Evolutionary conservation across 2,797 vertebrate genomes (phyloP).

Genomic region (Gadopsis bispinosus): DNA sequence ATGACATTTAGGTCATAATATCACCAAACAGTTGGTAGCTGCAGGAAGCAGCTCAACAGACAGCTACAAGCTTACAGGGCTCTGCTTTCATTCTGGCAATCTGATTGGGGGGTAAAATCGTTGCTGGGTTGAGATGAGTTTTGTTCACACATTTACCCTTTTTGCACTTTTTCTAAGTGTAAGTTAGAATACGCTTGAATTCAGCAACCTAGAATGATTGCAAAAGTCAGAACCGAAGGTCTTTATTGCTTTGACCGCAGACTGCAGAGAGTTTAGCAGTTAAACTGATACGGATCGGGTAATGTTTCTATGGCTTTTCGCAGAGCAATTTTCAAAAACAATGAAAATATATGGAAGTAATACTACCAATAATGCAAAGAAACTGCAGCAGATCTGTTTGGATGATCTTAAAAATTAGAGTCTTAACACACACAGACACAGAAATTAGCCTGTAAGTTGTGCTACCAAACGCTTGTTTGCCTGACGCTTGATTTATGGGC

Average conservation of each 20-base stretch:
- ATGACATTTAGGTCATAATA: slow-evolving; percentile 22
- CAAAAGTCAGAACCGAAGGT: not conserved
- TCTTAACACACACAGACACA: not conserved
- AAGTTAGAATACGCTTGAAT: not conserved
- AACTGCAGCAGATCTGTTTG: not conserved
- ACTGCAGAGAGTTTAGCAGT: not conserved
- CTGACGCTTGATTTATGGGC: not conserved
- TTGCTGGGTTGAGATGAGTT: slow-evolving; percentile 3
- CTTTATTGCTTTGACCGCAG: not conserved
- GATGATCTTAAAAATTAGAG: slow-evolving; percentile 1
- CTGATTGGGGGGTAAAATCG: slow-evolving; percentile 6
- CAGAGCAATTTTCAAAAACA: not conserved
- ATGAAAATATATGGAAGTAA: not conserved
- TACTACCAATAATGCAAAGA: not conserved
- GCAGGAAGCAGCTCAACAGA: slow-evolving; percentile 13
- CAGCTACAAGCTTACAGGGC: slow-evolving; percentile 17
- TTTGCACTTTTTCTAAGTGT: not conserved
- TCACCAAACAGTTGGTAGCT: slow-evolving; percentile 25
- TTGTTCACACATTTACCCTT: slow-evolving; percentile 18
- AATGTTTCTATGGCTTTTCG: not conserved
- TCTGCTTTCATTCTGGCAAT: slow-evolving; percentile 16
- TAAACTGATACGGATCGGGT: not conserved
- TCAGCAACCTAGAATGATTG: not conserved
- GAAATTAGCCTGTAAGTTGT: not conserved
- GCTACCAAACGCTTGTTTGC: not conserved